A percentile compares a stretch with the other conserved stretches of the same genome.
These are phyloP conservation scores for Dissostichus mawsoni DNA, from an alignment of 2,113 vertebrate species.

Conservation along the genomic window DNA sequence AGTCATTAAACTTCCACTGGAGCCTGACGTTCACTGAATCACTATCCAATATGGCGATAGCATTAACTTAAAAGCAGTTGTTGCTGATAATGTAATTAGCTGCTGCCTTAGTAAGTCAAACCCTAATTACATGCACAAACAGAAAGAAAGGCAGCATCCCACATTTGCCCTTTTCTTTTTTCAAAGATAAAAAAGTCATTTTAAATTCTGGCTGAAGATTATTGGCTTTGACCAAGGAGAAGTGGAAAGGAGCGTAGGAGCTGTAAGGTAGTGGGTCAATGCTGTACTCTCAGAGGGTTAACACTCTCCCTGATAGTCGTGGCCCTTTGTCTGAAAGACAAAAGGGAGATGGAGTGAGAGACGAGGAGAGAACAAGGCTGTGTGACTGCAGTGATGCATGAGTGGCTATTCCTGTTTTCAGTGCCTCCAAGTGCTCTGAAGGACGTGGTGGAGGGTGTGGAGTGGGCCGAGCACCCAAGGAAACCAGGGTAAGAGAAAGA, in stretches of 20 bases:
- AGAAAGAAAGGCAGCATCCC: neutral
- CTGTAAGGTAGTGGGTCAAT: slow-evolving; percentile 31
- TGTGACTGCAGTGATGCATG: slow-evolving; percentile 69
- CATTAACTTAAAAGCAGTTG: slow-evolving; percentile 18
- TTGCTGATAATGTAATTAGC: slow-evolving; percentile 43
- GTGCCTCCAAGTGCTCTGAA: slow-evolving; percentile 62
- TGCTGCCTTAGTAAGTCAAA: slow-evolving; percentile 29
- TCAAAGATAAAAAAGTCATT: neutral
- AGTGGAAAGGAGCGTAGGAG: slow-evolving; percentile 11
- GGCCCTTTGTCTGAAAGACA: slow-evolving; percentile 63
- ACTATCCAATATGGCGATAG: slow-evolving; percentile 32
- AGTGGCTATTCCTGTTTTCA: slow-evolving; percentile 72
- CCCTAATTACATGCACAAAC: slow-evolving; percentile 30
- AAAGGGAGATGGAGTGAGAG: slow-evolving; percentile 54
- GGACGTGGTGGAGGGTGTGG: slow-evolving; percentile 58
- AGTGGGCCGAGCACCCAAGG: slow-evolving; percentile 44
- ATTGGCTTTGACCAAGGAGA: neutral
- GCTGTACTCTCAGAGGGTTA: slow-evolving; percentile 36
- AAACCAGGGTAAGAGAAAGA: slow-evolving; percentile 29
- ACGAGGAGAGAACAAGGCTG: slow-evolving; percentile 46
- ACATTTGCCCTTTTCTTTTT: neutral
- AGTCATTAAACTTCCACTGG: slow-evolving; percentile 33
- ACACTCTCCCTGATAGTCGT: slow-evolving; percentile 17
- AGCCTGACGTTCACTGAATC: slow-evolving; percentile 5
- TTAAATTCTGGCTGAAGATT: neutral